phyloP scores from a whole-genome alignment of 2,888 invertebrate genomes.

The Anthrax anthrax region DNA sequence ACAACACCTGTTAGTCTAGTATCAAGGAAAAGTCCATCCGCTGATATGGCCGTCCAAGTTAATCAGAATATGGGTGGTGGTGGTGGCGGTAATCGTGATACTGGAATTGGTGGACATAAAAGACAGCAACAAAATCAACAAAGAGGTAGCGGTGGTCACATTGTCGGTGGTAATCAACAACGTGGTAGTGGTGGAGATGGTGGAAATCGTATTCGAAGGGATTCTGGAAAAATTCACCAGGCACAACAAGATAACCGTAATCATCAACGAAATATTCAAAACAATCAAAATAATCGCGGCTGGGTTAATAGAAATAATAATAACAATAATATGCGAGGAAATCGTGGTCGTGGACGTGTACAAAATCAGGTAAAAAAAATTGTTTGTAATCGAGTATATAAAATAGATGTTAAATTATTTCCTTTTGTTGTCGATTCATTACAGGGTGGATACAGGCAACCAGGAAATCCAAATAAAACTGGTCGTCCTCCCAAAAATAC shows the following conservation, averaged over 20 bases:
- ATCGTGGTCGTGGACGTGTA: slow-evolving; percentile 31
- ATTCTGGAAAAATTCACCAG: slow-evolving; percentile 29
- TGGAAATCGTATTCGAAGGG: slow-evolving; percentile 28
- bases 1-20: slow-evolving; percentile 62
- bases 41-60: slow-evolving; percentile 71
- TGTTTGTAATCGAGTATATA: no score
- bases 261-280: slow-evolving; percentile 27
- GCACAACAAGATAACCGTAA: slow-evolving; percentile 23
- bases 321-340: slow-evolving; percentile 32
- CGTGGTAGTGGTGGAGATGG: slow-evolving; percentile 11
- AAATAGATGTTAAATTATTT: background rate
- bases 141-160: slow-evolving; percentile 13
- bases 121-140: slow-evolving; percentile 21
- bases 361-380: slow-evolving; percentile 23
- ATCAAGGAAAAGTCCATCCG: slow-evolving; percentile 69
- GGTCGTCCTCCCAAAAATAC: slow-evolving; percentile 45
- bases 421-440: background rate
- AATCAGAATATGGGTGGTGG: slow-evolving; percentile 19
- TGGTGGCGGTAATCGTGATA: slow-evolving; percentile 12
- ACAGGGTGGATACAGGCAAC: slow-evolving; percentile 31
- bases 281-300: slow-evolving; percentile 27
- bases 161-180: slow-evolving; percentile 18
- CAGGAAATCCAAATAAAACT: slow-evolving; percentile 37
- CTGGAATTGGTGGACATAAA: background rate
- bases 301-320: slow-evolving; percentile 26